These are phyloP conservation scores for Gymnobelideus leadbeateri DNA, from an alignment of 2,113 vertebrate species.

Conservation along the genomic window DNA sequence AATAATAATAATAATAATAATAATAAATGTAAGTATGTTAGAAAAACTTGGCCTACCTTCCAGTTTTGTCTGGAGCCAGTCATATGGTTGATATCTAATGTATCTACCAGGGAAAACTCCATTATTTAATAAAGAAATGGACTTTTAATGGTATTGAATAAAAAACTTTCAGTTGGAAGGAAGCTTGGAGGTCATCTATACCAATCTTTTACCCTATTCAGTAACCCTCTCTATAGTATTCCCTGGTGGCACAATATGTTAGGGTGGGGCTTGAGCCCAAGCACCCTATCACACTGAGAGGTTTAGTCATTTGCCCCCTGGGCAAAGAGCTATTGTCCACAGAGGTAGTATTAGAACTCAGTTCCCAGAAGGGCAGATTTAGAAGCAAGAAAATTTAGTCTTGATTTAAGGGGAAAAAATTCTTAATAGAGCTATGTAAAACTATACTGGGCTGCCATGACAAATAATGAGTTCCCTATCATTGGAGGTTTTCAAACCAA, in stretches of 20 bases:
- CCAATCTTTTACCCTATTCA: neutral
- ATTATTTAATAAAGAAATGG: neutral
- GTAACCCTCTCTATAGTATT: neutral
- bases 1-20: neutral
- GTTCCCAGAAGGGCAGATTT: neutral
- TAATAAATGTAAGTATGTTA: neutral
- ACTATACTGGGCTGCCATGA: neutral
- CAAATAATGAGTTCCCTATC: neutral
- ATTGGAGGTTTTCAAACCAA: neutral
- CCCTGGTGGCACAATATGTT: too few relatives aligned
- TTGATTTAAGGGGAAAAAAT: neutral
- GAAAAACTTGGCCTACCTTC: neutral
- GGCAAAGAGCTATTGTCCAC: neutral
- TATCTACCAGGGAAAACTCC: neutral
- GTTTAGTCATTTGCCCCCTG: neutral
- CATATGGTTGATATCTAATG: neutral
- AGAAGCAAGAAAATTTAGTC: neutral
- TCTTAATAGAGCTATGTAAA: neutral
- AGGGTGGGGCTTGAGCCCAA: too few relatives aligned
- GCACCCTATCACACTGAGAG: neutral
- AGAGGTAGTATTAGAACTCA: neutral
- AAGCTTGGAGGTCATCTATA: neutral
- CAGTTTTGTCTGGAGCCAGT: neutral
- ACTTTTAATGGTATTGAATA: neutral
- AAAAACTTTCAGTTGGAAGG: constrained; percentile 6